A percentile compares a stretch with the other conserved stretches of the same genome.
Evolutionary conservation across 2,113 vertebrate genomes (phyloP).

Genomic region (Tylochromis polylepis): DNA sequence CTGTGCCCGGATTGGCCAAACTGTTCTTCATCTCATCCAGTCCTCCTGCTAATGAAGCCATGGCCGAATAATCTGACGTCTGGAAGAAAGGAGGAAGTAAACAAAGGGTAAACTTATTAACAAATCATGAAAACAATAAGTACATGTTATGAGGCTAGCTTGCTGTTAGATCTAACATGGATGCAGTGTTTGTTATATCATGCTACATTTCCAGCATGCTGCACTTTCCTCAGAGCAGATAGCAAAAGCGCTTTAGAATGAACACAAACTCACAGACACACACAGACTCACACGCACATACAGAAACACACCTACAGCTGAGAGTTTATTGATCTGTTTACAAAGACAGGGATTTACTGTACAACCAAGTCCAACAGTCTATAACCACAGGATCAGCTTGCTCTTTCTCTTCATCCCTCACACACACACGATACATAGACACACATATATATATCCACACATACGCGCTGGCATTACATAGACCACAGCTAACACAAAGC

Average conservation of each 20-base stretch:
- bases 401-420: slow-evolving; percentile 45
- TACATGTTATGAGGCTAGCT: not conserved
- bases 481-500: slow-evolving; percentile 57
- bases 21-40: slow-evolving; percentile 97
- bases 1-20: slow-evolving; percentile 83
- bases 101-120: slow-evolving; percentile 2
- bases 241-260: slow-evolving; percentile 15
- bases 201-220: not conserved
- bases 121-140: not conserved
- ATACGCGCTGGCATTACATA: slow-evolving; percentile 13
- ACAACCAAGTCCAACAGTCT: slow-evolving; percentile 64
- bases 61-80: slow-evolving; percentile 93
- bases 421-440: not conserved
- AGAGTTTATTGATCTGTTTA: slow-evolving; percentile 71
- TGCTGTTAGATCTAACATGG: not conserved
- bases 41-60: slow-evolving; percentile 93
- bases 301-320: slow-evolving; percentile 37
- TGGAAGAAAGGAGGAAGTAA: slow-evolving; percentile 61
- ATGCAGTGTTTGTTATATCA: slow-evolving; percentile 1
- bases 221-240: not conserved
- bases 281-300: not conserved
- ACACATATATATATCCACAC: not conserved
- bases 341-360: slow-evolving; percentile 71
- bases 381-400: slow-evolving; percentile 61
- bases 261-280: slow-evolving; percentile 3